Conservation (phyloP, 1,140 invertebrate species). For the Atta texana region DNA sequence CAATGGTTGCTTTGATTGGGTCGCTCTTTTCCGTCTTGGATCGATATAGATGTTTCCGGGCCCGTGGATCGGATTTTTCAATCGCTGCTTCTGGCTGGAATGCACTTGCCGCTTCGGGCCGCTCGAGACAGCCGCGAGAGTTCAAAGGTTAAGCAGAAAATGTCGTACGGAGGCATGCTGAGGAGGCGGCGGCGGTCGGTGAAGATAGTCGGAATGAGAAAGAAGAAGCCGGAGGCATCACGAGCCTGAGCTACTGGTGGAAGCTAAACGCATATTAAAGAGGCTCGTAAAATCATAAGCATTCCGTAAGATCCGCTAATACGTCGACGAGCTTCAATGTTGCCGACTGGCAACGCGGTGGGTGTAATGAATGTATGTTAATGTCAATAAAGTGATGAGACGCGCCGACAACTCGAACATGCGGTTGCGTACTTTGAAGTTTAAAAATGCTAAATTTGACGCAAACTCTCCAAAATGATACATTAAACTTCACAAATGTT, state of each 20-base stretch:
- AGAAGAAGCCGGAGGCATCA: slow-evolving; percentile 41
- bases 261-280: slow-evolving; percentile 84
- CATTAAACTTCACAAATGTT: background rate
- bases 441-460: slow-evolving; percentile 9
- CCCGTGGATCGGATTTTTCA: slow-evolving; percentile 64
- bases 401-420: slow-evolving; percentile 28
- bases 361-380: slow-evolving; percentile 74
- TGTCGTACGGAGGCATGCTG: slow-evolving; percentile 72
- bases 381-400: slow-evolving; percentile 77
- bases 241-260: slow-evolving; percentile 74
- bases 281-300: slow-evolving; percentile 85
- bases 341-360: slow-evolving; percentile 32
- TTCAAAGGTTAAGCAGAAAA: slow-evolving; percentile 79
- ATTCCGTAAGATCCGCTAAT: slow-evolving; percentile 83
- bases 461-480: background rate
- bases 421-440: slow-evolving; percentile 11
- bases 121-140: slow-evolving; percentile 45
- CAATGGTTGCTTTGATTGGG: background rate
- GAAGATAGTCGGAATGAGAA: background rate
- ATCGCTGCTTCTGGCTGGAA: slow-evolving; percentile 68
- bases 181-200: background rate
- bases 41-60: slow-evolving; percentile 70
- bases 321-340: slow-evolving; percentile 75
- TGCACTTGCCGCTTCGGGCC: slow-evolving; percentile 71
- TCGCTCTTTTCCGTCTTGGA: slow-evolving; percentile 33